These are phyloP conservation scores for Todus mexicanus DNA, from an alignment of 2,797 vertebrate genomes.

Conservation along the genomic window DNA sequence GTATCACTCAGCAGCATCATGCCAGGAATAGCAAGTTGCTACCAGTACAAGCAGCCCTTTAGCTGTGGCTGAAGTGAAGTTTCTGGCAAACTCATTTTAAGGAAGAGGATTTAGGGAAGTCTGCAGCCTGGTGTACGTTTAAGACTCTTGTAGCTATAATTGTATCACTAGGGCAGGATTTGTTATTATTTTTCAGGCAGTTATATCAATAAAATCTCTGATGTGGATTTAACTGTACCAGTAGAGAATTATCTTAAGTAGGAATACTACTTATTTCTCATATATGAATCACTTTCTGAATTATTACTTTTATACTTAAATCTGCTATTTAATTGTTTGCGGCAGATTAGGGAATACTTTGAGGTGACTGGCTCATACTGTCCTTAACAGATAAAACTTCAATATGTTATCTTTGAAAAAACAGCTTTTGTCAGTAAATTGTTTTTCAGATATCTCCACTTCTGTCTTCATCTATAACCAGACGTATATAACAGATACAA, in stretches of 20 bases:
- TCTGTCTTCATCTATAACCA: background rate
- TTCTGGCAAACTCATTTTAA: background rate
- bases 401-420: background rate
- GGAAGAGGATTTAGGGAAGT: background rate
- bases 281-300: background rate
- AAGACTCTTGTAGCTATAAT: background rate
- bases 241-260: background rate
- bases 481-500: accelerated
- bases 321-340: background rate
- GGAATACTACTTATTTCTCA: background rate
- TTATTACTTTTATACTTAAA: background rate
- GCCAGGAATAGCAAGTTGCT: background rate
- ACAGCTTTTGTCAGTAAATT: background rate
- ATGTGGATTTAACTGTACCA: background rate
- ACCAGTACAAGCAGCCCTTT: background rate
- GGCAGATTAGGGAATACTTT: background rate
- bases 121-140: background rate
- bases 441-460: background rate
- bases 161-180: background rate
- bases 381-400: background rate
- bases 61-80: background rate
- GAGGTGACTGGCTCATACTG: background rate
- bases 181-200: background rate
- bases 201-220: background rate
- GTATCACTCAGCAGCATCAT: background rate